Evolutionary conservation across 2,888 invertebrate genomes (phyloP).

Genomic region (Matsumyia berberina): DNA sequence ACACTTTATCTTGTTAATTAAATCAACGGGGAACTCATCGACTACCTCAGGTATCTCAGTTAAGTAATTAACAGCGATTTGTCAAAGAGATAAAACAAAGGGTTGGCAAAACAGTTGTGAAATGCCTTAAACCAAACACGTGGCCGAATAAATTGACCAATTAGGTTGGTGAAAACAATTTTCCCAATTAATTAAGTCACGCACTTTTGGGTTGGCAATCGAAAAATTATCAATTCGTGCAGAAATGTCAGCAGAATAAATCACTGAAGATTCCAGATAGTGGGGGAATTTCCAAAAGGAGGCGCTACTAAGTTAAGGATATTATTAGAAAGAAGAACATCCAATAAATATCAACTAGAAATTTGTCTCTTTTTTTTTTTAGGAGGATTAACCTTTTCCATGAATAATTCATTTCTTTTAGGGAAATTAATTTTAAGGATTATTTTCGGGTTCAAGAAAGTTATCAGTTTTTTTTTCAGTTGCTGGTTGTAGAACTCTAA

Average conservation of each 20-base stretch:
- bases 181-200: constrained; percentile 8
- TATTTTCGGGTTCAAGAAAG: too few species aligned
- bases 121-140: neutral
- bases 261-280: neutral
- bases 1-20: too few species aligned
- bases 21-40: too few species aligned
- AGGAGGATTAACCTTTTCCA: too few species aligned
- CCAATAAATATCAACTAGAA: neutral
- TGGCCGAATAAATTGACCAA: constrained; percentile 1
- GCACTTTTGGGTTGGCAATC: constrained; percentile 4
- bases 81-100: too few species aligned
- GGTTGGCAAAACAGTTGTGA: too few species aligned
- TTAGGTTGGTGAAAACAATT: neutral
- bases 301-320: neutral
- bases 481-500: too few species aligned
- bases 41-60: too few species aligned
- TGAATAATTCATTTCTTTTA: too few species aligned
- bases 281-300: neutral
- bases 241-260: constrained; percentile 2
- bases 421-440: too few species aligned
- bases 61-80: too few species aligned
- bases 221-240: constrained; percentile 15
- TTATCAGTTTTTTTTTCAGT: too few species aligned
- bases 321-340: neutral
- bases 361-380: neutral